Percentiles rank a stretch among this genome's conserved stretches.
These are phyloP conservation scores for Acropora tenuis DNA, from an alignment of 64 coral and sea anemone species.

Conservation along the genomic window DNA sequence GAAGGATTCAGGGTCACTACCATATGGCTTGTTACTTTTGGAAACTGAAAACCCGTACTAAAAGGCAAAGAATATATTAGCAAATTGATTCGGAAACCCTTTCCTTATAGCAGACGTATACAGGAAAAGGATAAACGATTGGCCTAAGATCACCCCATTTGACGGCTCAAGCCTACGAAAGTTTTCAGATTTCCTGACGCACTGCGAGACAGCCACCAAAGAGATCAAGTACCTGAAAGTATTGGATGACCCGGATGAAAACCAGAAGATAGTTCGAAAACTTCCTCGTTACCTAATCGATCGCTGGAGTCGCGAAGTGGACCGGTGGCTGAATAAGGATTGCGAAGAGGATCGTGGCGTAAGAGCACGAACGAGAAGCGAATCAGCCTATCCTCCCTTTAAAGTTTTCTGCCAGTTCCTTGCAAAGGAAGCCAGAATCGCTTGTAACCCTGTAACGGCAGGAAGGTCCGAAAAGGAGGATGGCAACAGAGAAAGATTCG, in stretches of 20 bases:
- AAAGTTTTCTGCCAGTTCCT: background rate
- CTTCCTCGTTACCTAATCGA: background rate
- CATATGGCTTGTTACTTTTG: background rate
- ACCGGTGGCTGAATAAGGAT: background rate
- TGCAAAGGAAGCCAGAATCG: background rate
- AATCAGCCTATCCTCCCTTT: background rate
- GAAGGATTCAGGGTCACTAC: too few species aligned
- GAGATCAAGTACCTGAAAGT: background rate
- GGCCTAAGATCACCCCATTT: constrained; percentile 53
- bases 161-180: constrained; percentile 37
- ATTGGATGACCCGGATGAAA: constrained; percentile 10
- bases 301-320: constrained; percentile 11
- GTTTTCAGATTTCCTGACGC: constrained; percentile 62
- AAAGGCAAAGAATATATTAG: background rate
- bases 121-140: constrained; percentile 25
- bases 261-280: constrained; percentile 24
- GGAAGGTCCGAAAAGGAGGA: background rate
- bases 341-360: too few species aligned
- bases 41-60: background rate
- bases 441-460: background rate
- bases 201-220: constrained; percentile 18
- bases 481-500: background rate
- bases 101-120: constrained; percentile 42
- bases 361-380: background rate
- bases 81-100: constrained; percentile 47